phyloP scores from a whole-genome alignment of 2,888 invertebrate species.

The Drosophila eohydei region DNA sequence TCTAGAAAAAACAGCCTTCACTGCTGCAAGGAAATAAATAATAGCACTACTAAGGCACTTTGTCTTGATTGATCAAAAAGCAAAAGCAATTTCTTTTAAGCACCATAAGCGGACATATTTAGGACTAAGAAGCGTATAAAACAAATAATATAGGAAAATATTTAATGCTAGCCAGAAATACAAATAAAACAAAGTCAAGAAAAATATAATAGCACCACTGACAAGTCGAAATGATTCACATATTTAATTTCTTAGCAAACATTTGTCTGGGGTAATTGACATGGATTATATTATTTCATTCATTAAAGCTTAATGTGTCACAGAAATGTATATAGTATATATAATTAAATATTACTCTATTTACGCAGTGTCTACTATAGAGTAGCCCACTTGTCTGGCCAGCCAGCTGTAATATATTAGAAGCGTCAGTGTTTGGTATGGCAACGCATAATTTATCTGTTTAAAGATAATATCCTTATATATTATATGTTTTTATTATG shows the following conservation, averaged over 20 bases:
- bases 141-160: background rate
- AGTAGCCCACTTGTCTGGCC: background rate
- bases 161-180: no score
- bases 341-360: background rate
- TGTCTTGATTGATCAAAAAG: no score
- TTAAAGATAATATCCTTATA: constrained; percentile 22
- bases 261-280: constrained; percentile 4
- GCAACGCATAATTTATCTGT: constrained; percentile 22
- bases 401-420: constrained; percentile 1
- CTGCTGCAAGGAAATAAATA: no score
- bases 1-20: no score
- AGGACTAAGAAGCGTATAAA: background rate
- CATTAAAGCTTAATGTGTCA: constrained; percentile 2
- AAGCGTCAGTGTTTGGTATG: background rate
- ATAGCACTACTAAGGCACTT: no score
- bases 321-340: background rate
- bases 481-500: constrained; percentile 42
- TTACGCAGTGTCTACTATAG: background rate
- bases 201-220: background rate
- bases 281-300: background rate
- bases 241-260: background rate
- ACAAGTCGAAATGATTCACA: background rate
- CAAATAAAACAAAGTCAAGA: background rate
- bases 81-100: no score
- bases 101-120: no score